A percentile compares a stretch with the other conserved stretches of the same genome.
Conservation (phyloP, 2,888 invertebrate species). For the Sphaeridia pumilis region DNA sequence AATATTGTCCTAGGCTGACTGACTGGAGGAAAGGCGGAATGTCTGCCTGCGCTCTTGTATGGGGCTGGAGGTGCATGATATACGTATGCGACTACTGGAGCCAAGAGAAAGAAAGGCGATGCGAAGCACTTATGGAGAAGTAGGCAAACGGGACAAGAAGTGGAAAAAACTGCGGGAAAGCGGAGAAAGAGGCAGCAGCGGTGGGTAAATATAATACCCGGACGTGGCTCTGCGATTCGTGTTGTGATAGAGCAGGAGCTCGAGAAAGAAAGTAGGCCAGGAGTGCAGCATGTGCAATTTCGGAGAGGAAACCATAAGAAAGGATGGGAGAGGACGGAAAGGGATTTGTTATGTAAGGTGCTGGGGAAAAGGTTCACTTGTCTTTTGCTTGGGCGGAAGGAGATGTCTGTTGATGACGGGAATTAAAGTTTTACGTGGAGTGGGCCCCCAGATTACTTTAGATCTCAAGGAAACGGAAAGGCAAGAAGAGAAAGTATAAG, state of each 20-base stretch:
- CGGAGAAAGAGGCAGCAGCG: neutral
- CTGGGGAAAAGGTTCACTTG: neutral
- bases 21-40: neutral
- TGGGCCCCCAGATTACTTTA: neutral
- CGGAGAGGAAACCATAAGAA: neutral
- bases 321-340: neutral
- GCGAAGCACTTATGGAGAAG: neutral
- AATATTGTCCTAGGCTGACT: neutral
- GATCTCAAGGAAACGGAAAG: neutral
- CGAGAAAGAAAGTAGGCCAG: slow-evolving; percentile 1
- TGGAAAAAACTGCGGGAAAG: neutral
- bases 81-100: neutral
- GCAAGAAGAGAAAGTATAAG: neutral
- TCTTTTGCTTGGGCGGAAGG: neutral
- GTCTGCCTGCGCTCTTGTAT: neutral
- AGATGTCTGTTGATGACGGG: neutral
- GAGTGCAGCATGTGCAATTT: slow-evolving; percentile 1
- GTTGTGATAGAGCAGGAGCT: neutral
- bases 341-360: neutral
- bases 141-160: neutral
- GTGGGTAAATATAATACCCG: neutral
- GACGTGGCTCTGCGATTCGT: neutral
- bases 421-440: neutral
- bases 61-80: neutral
- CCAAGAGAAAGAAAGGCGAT: neutral